A percentile compares a stretch with the other conserved stretches of the same genome.
phyloP scores from a whole-genome alignment of 2,888 invertebrate genomes.

The Folsomia manolachei region DNA sequence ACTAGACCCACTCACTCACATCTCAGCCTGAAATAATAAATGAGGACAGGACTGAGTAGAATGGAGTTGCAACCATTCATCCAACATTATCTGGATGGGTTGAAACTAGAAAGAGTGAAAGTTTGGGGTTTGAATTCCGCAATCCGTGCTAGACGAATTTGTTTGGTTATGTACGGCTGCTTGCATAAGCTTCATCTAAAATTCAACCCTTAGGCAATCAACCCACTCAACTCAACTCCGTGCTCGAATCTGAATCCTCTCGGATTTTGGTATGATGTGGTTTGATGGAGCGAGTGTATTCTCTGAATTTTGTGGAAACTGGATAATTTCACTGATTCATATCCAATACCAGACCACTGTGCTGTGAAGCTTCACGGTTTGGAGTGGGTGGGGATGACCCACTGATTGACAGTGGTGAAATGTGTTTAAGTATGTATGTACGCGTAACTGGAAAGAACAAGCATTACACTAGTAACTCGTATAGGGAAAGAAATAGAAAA shows the following conservation, averaged over 20 bases:
- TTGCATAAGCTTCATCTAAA: neutral
- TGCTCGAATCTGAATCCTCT: neutral
- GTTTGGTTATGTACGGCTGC: too few relatives aligned
- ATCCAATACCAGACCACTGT: neutral
- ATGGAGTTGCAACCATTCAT: too few relatives aligned
- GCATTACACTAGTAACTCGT: too few relatives aligned
- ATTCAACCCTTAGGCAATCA: slow-evolving; percentile 4
- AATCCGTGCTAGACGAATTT: neutral
- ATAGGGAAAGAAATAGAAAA: neutral
- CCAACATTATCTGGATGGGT: too few relatives aligned
- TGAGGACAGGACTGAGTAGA: neutral
- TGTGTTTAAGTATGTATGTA: neutral
- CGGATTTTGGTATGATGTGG: neutral
- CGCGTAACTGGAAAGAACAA: neutral
- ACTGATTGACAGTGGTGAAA: neutral
- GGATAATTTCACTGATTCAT: neutral
- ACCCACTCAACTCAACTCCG: neutral
- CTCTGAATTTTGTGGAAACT: neutral
- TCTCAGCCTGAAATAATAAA: slow-evolving; percentile 3
- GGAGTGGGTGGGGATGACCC: too few relatives aligned
- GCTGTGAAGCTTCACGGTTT: neutral
- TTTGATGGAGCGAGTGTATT: neutral
- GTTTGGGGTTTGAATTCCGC: neutral
- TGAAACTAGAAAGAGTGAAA: neutral
- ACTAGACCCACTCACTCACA: neutral